Evolutionary conservation across 1,140 invertebrate genomes (phyloP).

Genomic region (Papilio xuthus): DNA sequence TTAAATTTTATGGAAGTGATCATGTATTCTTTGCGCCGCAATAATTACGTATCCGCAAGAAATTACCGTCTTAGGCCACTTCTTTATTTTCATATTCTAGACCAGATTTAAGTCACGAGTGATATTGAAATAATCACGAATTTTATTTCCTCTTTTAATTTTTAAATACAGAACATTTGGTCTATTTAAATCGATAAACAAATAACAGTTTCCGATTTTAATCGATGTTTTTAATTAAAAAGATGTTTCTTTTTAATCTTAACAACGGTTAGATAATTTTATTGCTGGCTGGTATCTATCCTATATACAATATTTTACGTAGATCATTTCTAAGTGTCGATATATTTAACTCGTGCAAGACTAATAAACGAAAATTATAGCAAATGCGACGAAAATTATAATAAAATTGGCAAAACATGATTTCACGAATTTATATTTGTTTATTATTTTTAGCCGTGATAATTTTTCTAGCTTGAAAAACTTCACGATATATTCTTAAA

Average conservation of each 20-base stretch:
- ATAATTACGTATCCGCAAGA: neutral
- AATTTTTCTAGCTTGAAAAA: neutral
- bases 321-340: neutral
- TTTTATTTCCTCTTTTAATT: neutral
- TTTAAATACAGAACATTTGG: too few relatives aligned
- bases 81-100: neutral
- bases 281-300: too few relatives aligned
- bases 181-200: too few relatives aligned
- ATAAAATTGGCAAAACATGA: slow-evolving; percentile 17
- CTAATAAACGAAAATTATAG: slow-evolving; percentile 10
- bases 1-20: neutral
- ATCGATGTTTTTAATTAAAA: too few relatives aligned
- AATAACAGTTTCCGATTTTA: too few relatives aligned
- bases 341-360: slow-evolving; percentile 1
- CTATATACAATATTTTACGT: neutral
- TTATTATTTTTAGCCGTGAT: neutral
- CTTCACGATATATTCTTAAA: neutral
- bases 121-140: neutral
- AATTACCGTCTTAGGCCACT: neutral
- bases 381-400: neutral
- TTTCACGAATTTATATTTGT: slow-evolving; percentile 16
- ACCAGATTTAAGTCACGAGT: neutral
- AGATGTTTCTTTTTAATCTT: too few relatives aligned
- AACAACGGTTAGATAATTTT: too few relatives aligned
- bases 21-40: neutral